phyloP scores from a whole-genome alignment of 2,113 vertebrate species.

The Empidonax alnorum region DNA sequence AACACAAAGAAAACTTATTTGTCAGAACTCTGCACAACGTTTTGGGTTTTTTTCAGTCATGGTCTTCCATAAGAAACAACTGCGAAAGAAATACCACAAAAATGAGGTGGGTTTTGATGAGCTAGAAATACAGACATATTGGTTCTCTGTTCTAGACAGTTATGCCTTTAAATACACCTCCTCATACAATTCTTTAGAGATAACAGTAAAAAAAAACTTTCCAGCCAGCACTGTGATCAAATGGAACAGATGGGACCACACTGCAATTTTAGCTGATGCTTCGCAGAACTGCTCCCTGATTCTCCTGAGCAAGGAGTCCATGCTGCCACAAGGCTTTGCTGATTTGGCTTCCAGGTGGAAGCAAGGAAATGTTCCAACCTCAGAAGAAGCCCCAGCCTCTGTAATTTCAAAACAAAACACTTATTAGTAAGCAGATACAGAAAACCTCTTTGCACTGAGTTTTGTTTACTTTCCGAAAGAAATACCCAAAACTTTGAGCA shows the following conservation, averaged over 20 bases:
- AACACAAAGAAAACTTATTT: neutral
- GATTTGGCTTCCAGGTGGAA: constrained; percentile 22
- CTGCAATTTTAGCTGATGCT: neutral
- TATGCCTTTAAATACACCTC: neutral
- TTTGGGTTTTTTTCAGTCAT: neutral
- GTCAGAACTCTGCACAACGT: neutral
- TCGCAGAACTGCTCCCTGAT: neutral
- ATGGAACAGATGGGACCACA: constrained; percentile 28
- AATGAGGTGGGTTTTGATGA: neutral
- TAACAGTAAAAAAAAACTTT: neutral
- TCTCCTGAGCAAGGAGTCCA: neutral
- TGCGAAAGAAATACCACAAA: neutral
- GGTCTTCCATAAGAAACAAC: neutral
- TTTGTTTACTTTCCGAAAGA: neutral
- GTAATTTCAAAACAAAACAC: neutral
- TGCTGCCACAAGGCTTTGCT: neutral
- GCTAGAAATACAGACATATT: neutral
- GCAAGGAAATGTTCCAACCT: neutral
- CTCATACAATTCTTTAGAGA: neutral
- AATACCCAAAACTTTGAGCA: neutral
- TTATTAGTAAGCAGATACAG: neutral
- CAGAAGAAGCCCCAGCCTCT: neutral
- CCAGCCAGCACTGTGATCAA: neutral
- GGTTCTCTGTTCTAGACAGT: neutral
- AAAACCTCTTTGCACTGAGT: neutral